These are phyloP conservation scores for Cheilosia vernalis DNA, from an alignment of 2,888 invertebrate species.

Conservation along the genomic window DNA sequence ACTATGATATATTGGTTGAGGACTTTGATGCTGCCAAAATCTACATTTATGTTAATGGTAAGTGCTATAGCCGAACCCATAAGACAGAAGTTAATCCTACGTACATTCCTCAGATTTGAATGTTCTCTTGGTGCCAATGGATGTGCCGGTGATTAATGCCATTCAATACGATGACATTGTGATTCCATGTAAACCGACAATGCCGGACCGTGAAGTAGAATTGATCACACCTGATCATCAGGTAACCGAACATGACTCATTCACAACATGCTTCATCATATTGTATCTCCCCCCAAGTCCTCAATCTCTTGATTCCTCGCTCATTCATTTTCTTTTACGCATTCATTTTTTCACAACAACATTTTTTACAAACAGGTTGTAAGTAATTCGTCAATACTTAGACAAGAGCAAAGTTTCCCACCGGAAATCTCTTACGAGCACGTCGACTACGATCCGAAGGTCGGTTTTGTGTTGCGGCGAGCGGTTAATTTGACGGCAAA, in stretches of 20 bases:
- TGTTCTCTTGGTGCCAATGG: slow-evolving; percentile 83
- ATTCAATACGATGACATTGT: slow-evolving; percentile 83
- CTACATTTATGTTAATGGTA: slow-evolving; percentile 85
- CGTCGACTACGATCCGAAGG: slow-evolving; percentile 77
- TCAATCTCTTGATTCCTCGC: slow-evolving; percentile 1
- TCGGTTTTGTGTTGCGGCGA: slow-evolving; percentile 77
- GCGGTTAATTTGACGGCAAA: slow-evolving; percentile 38
- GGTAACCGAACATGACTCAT: slow-evolving; percentile 78
- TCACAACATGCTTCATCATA: slow-evolving; percentile 9
- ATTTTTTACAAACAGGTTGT: slow-evolving; percentile 71
- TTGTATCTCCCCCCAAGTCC: background rate
- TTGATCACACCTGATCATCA: slow-evolving; percentile 81
- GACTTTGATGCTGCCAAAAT: slow-evolving; percentile 82
- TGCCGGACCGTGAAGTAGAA: slow-evolving; percentile 85
- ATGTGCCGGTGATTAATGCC: slow-evolving; percentile 80
- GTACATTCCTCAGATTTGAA: slow-evolving; percentile 82
- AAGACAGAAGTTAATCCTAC: slow-evolving; percentile 69
- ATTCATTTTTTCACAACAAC: slow-evolving; percentile 47
- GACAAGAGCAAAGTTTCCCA: slow-evolving; percentile 74
- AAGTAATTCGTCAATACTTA: slow-evolving; percentile 75
- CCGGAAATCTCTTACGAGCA: slow-evolving; percentile 75
- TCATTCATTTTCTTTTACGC: slow-evolving; percentile 21
- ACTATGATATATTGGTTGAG: slow-evolving; percentile 80
- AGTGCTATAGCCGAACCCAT: slow-evolving; percentile 31
- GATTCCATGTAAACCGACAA: slow-evolving; percentile 87